Evolutionary conservation across 2,888 invertebrate genomes (phyloP).

Genomic region (Andrena bicolor): DNA sequence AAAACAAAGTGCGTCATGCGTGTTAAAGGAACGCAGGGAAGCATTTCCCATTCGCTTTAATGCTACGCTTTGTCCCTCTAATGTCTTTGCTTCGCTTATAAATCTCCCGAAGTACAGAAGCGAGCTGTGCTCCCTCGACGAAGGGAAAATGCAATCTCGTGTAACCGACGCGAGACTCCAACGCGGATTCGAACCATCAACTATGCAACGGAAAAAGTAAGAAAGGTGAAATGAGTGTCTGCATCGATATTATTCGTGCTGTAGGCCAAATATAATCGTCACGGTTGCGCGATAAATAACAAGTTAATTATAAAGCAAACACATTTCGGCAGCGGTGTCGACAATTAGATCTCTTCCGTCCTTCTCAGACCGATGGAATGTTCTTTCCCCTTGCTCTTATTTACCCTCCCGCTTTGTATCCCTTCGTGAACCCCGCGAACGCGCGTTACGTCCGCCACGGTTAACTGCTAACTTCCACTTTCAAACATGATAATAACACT

Average conservation of each 20-base stretch:
- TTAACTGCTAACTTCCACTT: slow-evolving; percentile 58
- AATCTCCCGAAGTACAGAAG: slow-evolving; percentile 1
- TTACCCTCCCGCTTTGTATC: too few species aligned
- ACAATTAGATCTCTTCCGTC: slow-evolving; percentile 46
- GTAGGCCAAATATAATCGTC: slow-evolving; percentile 45
- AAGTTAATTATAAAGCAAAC: slow-evolving; percentile 74
- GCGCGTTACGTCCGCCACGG: too few species aligned
- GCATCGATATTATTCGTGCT: slow-evolving; percentile 42
- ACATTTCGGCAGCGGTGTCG: slow-evolving; percentile 62
- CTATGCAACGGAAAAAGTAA: slow-evolving; percentile 41
- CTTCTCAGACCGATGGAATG: slow-evolving; percentile 75
- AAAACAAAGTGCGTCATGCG: slow-evolving; percentile 15
- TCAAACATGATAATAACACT: slow-evolving; percentile 75
- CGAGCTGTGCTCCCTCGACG: background rate
- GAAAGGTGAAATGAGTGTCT: slow-evolving; percentile 38
- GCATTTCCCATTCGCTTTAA: slow-evolving; percentile 5
- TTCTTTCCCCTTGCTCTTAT: slow-evolving; percentile 48
- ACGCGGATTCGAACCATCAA: slow-evolving; percentile 40
- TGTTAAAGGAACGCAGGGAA: slow-evolving; percentile 24
- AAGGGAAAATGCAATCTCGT: slow-evolving; percentile 52
- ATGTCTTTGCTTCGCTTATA: background rate
- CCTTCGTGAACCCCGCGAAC: background rate
- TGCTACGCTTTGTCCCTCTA: background rate
- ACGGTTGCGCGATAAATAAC: slow-evolving; percentile 61
- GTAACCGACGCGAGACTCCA: slow-evolving; percentile 41